Conservation (phyloP, 2,797 vertebrate genomes). For the Anabas testudineus region DNA sequence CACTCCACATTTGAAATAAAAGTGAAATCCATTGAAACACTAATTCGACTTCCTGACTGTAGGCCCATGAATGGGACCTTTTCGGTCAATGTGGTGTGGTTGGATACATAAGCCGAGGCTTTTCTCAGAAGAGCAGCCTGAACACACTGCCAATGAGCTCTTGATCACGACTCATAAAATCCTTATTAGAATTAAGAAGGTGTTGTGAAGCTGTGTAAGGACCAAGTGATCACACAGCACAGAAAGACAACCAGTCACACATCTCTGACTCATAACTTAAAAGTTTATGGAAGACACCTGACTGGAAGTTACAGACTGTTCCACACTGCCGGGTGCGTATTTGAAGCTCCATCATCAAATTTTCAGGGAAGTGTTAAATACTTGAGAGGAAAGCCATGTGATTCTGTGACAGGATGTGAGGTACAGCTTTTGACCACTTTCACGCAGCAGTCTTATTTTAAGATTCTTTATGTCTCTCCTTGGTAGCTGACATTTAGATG, state of each 20-base stretch:
- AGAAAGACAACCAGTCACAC: slow-evolving; percentile 38
- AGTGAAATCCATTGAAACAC: slow-evolving; percentile 76
- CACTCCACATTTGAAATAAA: slow-evolving; percentile 74
- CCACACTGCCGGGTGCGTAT: slow-evolving; percentile 8
- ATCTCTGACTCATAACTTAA: slow-evolving; percentile 11
- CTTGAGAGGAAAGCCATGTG: slow-evolving; percentile 13
- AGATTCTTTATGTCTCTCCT: slow-evolving; percentile 26
- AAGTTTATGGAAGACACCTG: slow-evolving; percentile 37
- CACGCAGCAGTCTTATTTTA: slow-evolving; percentile 51
- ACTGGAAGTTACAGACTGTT: slow-evolving; percentile 39
- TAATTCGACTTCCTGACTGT: slow-evolving; percentile 73
- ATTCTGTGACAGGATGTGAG: slow-evolving; percentile 24
- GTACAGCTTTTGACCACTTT: slow-evolving; percentile 33
- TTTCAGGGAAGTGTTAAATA: slow-evolving; percentile 32
- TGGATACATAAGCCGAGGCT: slow-evolving; percentile 57
- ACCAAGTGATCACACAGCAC: slow-evolving; percentile 53
- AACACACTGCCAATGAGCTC: slow-evolving; percentile 65
- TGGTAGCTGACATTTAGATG: slow-evolving; percentile 46
- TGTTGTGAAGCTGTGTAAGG: slow-evolving; percentile 57
- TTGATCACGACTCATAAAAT: slow-evolving; percentile 76
- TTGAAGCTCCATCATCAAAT: slow-evolving; percentile 25
- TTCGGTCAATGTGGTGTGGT: slow-evolving; percentile 74
- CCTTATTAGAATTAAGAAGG: slow-evolving; percentile 73
- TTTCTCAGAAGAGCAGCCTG: slow-evolving; percentile 39
- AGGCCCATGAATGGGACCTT: slow-evolving; percentile 57